Conservation (phyloP, 23 tunicate species). For the Ciona savignyi region DNA sequence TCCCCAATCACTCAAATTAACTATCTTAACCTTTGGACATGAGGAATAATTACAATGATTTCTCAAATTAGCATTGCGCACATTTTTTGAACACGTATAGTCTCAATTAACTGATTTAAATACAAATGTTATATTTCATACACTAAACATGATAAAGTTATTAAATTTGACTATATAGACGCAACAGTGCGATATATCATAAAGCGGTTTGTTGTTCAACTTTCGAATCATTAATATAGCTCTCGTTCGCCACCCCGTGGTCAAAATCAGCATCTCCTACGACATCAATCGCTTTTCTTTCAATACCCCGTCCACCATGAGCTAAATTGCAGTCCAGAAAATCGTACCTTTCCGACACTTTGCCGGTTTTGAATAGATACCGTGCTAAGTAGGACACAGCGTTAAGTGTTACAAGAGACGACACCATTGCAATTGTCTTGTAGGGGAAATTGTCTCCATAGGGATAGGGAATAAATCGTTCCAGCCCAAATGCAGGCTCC, state of each 20-base stretch:
- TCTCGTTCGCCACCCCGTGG: neutral
- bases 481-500: slow-evolving; percentile 32
- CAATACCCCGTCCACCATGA: slow-evolving; percentile 45
- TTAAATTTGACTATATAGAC: too few species aligned
- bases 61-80: too few species aligned
- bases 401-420: slow-evolving; percentile 18
- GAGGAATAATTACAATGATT: too few species aligned
- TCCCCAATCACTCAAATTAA: too few species aligned
- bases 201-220: too few species aligned
- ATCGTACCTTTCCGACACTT: slow-evolving; percentile 37
- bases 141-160: too few species aligned
- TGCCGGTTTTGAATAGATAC: slow-evolving; percentile 16
- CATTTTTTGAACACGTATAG: too few species aligned
- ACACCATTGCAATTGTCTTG: slow-evolving; percentile 64
- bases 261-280: neutral
- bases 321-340: slow-evolving; percentile 57
- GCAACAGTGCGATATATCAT: too few species aligned
- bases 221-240: neutral
- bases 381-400: slow-evolving; percentile 28
- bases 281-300: slow-evolving; percentile 1
- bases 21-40: too few species aligned
- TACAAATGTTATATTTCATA: too few species aligned
- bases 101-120: too few species aligned
- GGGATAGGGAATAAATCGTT: slow-evolving; percentile 68
- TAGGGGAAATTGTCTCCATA: slow-evolving; percentile 63